Evolutionary conservation across 2,113 vertebrate species (phyloP), one percentile per base, ranked within the genome.

Genomic region (Rissa tridactyla): DNA sequence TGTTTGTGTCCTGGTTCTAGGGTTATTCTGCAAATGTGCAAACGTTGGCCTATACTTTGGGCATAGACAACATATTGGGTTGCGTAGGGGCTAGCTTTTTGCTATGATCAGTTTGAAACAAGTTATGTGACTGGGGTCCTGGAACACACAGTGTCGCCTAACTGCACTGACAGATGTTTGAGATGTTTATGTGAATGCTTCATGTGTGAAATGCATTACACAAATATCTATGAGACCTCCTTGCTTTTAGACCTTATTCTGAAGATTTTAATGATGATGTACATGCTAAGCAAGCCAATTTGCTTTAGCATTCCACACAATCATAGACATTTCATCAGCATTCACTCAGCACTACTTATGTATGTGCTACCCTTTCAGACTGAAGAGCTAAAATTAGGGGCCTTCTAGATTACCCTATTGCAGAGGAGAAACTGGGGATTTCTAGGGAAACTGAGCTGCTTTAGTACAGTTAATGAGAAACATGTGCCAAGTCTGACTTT

Each of bases 381-480:
- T 93, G 49, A 88, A 93, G 91, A 95, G 82, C 86, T 93, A 93
- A 96, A 94, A 93, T 93, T 93, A 94, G 68, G 66, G 66, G 76
- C 88, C 82, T 95, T 95, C 86, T 86, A 90, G 80, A 86, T 83
- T 94, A 86, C 71, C 58, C 80, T 93, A 57, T 73, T 93, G 93
- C 82, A 61, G 75, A 83, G 72, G 64, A 94, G 58, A 92, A 94
- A 86, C 64, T 88, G 79, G 88, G 88, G 75, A 88, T 96, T 97
- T 94, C 91, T 88, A 77, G 88, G 82, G 86, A 90, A 92, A 83
- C 60, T 77, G 71, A 93, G 34, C 86, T 92, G 62, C 88, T 86
- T 93, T 96, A 88, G 88, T 81, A 71, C 66, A 88, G 79, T 90
- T 96, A 97, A 92, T 94, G 82, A 96, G 88, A 90, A 97, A 93